Evolutionary conservation across 1,140 invertebrate genomes (phyloP).

Genomic region (Drosophila nikananu): DNA sequence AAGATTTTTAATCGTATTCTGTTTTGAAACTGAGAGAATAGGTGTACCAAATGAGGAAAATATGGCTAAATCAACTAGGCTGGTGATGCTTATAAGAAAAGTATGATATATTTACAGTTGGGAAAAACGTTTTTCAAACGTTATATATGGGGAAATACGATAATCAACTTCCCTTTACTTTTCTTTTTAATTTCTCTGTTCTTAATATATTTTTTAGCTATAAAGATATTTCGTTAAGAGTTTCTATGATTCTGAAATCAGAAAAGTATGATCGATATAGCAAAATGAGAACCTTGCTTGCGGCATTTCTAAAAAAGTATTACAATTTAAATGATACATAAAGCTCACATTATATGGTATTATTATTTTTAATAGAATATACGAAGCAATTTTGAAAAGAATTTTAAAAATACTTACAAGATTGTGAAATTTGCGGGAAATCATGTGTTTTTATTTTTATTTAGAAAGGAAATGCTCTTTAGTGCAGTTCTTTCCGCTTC

Average conservation of each 20-base stretch:
- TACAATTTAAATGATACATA: neutral
- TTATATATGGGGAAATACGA: too few relatives aligned
- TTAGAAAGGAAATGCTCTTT: neutral
- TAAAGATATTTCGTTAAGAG: too few relatives aligned
- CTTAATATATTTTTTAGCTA: too few relatives aligned
- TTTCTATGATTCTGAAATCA: neutral
- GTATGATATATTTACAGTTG: neutral
- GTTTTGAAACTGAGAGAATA: too few relatives aligned
- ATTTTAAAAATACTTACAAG: neutral
- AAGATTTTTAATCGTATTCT: too few relatives aligned
- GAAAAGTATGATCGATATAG: neutral
- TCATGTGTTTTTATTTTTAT: conserved; percentile 1
- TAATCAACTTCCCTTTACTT: too few relatives aligned
- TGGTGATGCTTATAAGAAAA: too few relatives aligned
- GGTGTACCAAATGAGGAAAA: too few relatives aligned
- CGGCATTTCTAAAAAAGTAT: neutral
- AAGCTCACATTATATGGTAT: neutral
- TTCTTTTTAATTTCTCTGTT: too few relatives aligned
- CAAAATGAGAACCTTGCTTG: too few relatives aligned
- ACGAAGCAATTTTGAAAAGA: neutral
- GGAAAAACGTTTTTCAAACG: too few relatives aligned
- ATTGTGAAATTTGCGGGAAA: conserved; percentile 4
- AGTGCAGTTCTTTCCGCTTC: neutral
- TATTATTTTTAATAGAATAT: neutral
- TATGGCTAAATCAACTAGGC: too few relatives aligned